A percentile compares a stretch with the other conserved stretches of the same genome.
Conservation (phyloP, 2,888 invertebrate species). For the Heliconius erato region DNA sequence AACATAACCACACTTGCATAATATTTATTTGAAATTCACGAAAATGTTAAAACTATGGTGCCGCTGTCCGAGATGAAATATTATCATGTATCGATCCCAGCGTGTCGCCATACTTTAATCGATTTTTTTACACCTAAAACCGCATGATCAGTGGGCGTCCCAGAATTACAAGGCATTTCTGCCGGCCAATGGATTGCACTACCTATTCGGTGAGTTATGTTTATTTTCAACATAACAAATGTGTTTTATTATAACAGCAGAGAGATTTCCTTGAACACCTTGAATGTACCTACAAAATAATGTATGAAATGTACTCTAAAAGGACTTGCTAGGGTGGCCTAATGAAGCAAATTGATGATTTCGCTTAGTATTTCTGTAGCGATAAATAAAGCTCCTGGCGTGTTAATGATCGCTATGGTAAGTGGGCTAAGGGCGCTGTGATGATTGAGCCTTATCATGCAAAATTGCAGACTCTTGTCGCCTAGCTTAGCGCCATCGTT, state of each 20-base stretch:
- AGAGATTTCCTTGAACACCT: slow-evolving; percentile 62
- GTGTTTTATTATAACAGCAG: slow-evolving; percentile 67
- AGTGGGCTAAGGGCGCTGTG: slow-evolving; percentile 53
- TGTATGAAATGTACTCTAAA: slow-evolving; percentile 70
- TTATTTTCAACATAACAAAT: slow-evolving; percentile 80
- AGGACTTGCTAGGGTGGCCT: slow-evolving; percentile 79
- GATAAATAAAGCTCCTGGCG: slow-evolving; percentile 23
- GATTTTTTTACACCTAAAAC: slow-evolving; percentile 86
- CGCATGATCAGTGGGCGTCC: slow-evolving; percentile 81
- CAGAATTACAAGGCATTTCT: slow-evolving; percentile 81
- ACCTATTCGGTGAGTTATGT: slow-evolving; percentile 81
- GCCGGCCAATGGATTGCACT: slow-evolving; percentile 70
- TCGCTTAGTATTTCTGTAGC: slow-evolving; percentile 16
- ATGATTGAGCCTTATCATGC: slow-evolving; percentile 72
- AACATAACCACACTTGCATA: slow-evolving; percentile 75
- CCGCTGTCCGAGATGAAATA: slow-evolving; percentile 81
- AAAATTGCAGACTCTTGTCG: slow-evolving; percentile 59
- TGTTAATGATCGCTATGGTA: slow-evolving; percentile 47
- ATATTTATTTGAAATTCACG: slow-evolving; percentile 83
- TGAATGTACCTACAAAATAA: too few species aligned
- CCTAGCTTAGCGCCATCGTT: slow-evolving; percentile 20
- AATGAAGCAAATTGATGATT: slow-evolving; percentile 47
- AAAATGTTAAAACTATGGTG: slow-evolving; percentile 78
- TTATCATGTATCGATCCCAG: slow-evolving; percentile 84
- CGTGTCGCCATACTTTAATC: slow-evolving; percentile 84